Conservation (phyloP, 2,797 vertebrate genomes). For the Streptopelia turtur region DNA sequence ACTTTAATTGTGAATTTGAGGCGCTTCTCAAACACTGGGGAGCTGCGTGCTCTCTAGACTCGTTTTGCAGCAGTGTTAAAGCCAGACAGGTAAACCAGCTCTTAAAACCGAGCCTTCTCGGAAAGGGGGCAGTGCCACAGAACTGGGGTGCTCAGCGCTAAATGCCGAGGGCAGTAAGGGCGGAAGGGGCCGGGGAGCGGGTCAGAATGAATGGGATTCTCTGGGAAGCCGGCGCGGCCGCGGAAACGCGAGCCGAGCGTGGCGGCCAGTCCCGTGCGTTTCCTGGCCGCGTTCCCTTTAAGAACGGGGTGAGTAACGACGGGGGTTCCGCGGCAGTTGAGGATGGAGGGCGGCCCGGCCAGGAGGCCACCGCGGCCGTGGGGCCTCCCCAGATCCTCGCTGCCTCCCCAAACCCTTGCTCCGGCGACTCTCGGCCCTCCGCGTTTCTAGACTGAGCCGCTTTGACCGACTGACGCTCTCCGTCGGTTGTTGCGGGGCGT, state of each 20-base stretch:
- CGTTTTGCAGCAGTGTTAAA: not conserved
- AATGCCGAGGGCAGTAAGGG: fast-evolving
- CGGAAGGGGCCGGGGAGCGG: fast-evolving
- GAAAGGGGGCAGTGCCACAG: not conserved
- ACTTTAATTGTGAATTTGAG: not conserved
- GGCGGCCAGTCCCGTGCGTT: not conserved
- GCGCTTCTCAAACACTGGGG: fast-evolving
- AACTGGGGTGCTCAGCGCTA: fast-evolving
- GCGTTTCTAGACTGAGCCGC: fast-evolving
- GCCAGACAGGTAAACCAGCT: not conserved
- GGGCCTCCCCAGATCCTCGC: not conserved
- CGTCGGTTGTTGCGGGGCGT: not conserved
- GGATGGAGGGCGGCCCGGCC: not conserved
- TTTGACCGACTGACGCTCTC: not conserved
- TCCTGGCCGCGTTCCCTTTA: not conserved
- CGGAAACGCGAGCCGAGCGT: not conserved
- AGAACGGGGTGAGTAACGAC: not conserved
- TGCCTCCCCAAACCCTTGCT: not conserved
- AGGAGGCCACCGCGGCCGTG: not conserved
- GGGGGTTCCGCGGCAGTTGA: not conserved
- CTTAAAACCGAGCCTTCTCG: not conserved
- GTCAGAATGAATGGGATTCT: not conserved
- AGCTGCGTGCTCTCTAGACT: fast-evolving
- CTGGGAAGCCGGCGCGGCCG: not conserved
- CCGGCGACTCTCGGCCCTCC: fast-evolving